phyloP scores from a whole-genome alignment of 2,113 vertebrate species.

The Telmatochromis sp. region DNA sequence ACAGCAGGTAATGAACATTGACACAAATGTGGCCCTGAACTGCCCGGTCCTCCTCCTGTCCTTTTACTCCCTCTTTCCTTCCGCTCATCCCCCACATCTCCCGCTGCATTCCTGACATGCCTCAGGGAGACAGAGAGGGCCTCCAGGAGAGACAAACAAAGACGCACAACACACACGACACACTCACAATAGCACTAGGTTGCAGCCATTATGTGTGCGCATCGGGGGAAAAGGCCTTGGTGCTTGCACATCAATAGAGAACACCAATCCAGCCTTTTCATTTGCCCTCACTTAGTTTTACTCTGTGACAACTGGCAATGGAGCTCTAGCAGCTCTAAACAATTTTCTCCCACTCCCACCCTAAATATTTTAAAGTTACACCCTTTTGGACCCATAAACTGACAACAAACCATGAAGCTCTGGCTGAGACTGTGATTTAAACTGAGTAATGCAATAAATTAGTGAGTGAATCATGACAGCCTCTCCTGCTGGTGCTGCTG shows the following conservation, averaged over 20 bases:
- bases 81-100: slow-evolving; percentile 39
- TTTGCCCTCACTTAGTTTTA: neutral
- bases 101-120: slow-evolving; percentile 65
- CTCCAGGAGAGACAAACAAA: slow-evolving; percentile 54
- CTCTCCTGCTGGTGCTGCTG: neutral
- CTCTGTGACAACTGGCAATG: neutral
- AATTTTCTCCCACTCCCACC: neutral
- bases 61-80: slow-evolving; percentile 15
- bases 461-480: neutral
- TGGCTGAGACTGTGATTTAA: neutral
- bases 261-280: neutral
- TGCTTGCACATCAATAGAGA: slow-evolving; percentile 48
- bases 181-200: slow-evolving; percentile 42
- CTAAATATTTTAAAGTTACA: neutral
- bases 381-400: neutral
- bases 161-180: slow-evolving; percentile 45
- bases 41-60: neutral
- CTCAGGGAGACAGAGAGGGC: slow-evolving; percentile 49
- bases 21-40: slow-evolving; percentile 6
- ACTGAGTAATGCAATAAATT: slow-evolving; percentile 5
- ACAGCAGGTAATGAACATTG: slow-evolving; percentile 50
- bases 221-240: slow-evolving; percentile 33
- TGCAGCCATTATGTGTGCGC: slow-evolving; percentile 54
- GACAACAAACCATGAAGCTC: neutral
- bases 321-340: neutral